Evolutionary conservation across 2,113 vertebrate genomes (phyloP), one percentile per base, ranked within the genome.

Genomic region (Ardeotis arabs): DNA sequence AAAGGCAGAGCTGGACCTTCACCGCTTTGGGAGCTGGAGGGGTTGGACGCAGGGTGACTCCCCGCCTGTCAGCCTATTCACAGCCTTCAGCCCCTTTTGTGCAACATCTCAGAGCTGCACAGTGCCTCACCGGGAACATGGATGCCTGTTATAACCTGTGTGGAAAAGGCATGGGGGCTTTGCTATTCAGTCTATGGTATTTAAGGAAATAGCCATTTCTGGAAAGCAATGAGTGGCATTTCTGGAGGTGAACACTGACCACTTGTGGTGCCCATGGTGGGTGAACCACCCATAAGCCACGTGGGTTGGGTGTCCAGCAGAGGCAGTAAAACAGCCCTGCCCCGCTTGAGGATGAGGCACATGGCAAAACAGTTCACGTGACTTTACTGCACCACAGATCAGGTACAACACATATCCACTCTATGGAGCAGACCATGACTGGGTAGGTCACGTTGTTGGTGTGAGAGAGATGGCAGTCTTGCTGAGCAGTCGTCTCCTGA

Each of bases 201-300:
- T 64, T 31, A 44, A 86, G 35, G 22, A 62, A 67, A 59, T 9
- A 55, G 12, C 3, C 6, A 7, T 12, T 27, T 84, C 35, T 37
- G 73, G 33, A 59, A 63, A 76, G 58, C 7, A 68, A 22, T 7
- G 39, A 85, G 29, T 2, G 20, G 15, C 33, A 29, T 39, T 75
- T 72, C 47, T 79, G 50, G 35, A 90, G 27, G 35, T 33, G 37
- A 64, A 23, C 31, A 7, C 55, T 31, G 10, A 45, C 8, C 10
- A 53, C 17, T 14, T 0, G 0, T 74, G 28, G n/a, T 63, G 35
- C 10, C 45, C 6, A 2, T 2, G 1, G 23, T 33, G 35, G 47
- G 17, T 55, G 60, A 82, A n/a, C 23, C 24, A n/a, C 18, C 24
- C 41, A 5, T 60, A 14, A 45, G 41, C 24, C 39, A 25, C 1